Percentiles rank a stretch among this genome's conserved stretches.
Conservation (phyloP, 2,113 vertebrate genomes). For the Kobus ellipsiprymnus region DNA sequence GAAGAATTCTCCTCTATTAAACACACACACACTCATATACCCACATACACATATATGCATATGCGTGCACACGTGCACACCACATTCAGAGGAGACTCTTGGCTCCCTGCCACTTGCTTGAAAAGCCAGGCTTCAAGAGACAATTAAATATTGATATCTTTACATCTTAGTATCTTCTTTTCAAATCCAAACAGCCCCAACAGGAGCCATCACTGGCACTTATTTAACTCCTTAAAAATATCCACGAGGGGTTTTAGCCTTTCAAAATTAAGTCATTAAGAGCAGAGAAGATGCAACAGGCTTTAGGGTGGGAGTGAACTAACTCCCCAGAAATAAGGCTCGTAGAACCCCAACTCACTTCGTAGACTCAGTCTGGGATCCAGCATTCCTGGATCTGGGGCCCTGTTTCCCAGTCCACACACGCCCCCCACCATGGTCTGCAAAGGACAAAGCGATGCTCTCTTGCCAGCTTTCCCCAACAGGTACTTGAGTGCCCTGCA, state of each 20-base stretch:
- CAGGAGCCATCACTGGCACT: slow-evolving; percentile 56
- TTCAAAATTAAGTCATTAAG: slow-evolving; percentile 46
- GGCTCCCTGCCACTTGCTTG: slow-evolving; percentile 39
- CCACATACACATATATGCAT: neutral
- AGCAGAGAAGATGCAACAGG: slow-evolving; percentile 18
- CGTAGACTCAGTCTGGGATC: neutral
- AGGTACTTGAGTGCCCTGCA: slow-evolving; percentile 32
- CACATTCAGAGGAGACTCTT: slow-evolving; percentile 22
- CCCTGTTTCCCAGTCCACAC: neutral
- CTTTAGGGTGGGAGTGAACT: neutral
- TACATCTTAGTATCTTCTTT: slow-evolving; percentile 68
- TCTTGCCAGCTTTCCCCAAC: neutral
- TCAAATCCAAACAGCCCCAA: slow-evolving; percentile 70
- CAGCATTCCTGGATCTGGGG: neutral
- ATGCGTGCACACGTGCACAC: neutral
- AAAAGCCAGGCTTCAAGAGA: slow-evolving; percentile 62
- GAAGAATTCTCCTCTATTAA: neutral
- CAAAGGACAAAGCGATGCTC: slow-evolving; percentile 39
- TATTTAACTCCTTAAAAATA: slow-evolving; percentile 67
- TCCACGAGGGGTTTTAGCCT: slow-evolving; percentile 44
- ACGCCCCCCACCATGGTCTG: neutral
- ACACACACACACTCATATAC: neutral
- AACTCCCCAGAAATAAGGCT: neutral
- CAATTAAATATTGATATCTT: slow-evolving; percentile 75
- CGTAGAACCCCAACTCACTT: neutral